phyloP scores from a whole-genome alignment of 53 echinoderm and acorn worm genomes.

The Paelopatides confundens region DNA sequence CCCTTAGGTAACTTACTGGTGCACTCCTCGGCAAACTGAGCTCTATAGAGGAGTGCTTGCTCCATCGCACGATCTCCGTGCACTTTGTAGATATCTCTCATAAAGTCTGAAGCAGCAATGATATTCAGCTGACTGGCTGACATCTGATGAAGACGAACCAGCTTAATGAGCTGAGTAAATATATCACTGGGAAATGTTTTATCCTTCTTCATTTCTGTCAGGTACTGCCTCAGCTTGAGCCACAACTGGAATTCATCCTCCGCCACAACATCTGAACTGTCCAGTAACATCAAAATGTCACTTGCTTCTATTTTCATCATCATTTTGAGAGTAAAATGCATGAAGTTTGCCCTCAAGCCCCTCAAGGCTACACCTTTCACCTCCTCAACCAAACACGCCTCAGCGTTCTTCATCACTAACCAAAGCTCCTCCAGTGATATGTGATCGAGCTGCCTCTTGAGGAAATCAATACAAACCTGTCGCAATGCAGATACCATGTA shows the following conservation, averaged over 20 bases:
- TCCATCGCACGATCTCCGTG: slow-evolving; percentile 33
- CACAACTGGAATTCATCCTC: slow-evolving; percentile 49
- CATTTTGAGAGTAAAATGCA: slow-evolving; percentile 14
- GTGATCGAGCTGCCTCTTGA: slow-evolving; percentile 37
- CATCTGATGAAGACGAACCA: slow-evolving; percentile 45
- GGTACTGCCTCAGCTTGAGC: background rate
- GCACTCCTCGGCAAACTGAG: slow-evolving; percentile 53
- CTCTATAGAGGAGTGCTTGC: slow-evolving; percentile 30
- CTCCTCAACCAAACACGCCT: slow-evolving; percentile 31
- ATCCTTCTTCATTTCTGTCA: slow-evolving; percentile 5
- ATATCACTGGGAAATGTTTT: background rate
- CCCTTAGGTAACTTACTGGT: slow-evolving; percentile 51
- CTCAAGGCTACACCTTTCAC: background rate
- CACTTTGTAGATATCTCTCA: slow-evolving; percentile 29
- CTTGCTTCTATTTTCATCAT: slow-evolving; percentile 2
- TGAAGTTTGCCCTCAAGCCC: slow-evolving; percentile 37
- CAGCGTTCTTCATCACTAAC: slow-evolving; percentile 32
- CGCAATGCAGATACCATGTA: slow-evolving; percentile 75
- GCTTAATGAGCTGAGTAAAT: background rate
- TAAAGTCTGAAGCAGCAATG: slow-evolving; percentile 13
- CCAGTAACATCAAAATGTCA: slow-evolving; percentile 22
- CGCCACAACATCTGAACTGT: slow-evolving; percentile 41
- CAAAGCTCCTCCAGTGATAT: slow-evolving; percentile 40
- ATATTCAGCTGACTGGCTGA: slow-evolving; percentile 44
- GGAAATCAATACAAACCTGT: slow-evolving; percentile 67